These are phyloP conservation scores for Xylophagus ater DNA, from an alignment of 2,888 invertebrate species.

Conservation along the genomic window DNA sequence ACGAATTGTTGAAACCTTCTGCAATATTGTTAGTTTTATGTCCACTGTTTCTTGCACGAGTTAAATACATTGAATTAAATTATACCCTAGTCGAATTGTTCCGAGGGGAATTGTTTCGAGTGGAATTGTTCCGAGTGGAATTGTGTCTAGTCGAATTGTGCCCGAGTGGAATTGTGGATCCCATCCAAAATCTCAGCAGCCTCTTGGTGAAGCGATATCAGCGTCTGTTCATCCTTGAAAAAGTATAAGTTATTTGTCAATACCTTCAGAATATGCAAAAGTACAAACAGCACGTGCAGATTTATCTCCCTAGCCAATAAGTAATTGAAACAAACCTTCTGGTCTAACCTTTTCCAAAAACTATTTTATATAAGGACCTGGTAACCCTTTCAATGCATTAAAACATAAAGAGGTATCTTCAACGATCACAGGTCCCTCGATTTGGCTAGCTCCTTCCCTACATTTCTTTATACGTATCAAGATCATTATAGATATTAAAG, in stretches of 20 bases:
- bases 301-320: slow-evolving; percentile 82
- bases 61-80: no score
- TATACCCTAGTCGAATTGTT: no score
- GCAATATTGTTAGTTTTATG: no score
- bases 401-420: slow-evolving; percentile 95
- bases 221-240: slow-evolving; percentile 82
- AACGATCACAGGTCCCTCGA: slow-evolving; percentile 77
- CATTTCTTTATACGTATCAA: slow-evolving; percentile 87
- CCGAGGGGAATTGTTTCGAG: no score
- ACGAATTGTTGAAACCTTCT: no score
- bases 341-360: slow-evolving; percentile 84
- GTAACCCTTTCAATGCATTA: slow-evolving; percentile 81
- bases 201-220: slow-evolving; percentile 75
- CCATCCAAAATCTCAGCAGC: slow-evolving; percentile 88
- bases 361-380: slow-evolving; percentile 93
- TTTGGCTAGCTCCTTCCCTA: slow-evolving; percentile 62
- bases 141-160: no score
- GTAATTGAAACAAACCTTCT: slow-evolving; percentile 64
- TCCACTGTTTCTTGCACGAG: no score
- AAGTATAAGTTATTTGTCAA: slow-evolving; percentile 50
- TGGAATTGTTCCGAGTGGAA: no score
- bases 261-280: slow-evolving; percentile 69
- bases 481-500: slow-evolving; percentile 56
- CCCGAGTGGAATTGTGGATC: slow-evolving; percentile 94
- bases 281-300: slow-evolving; percentile 87